phyloP scores from a whole-genome alignment of 2,888 invertebrate genomes.

The Drosophila anomelani region DNA sequence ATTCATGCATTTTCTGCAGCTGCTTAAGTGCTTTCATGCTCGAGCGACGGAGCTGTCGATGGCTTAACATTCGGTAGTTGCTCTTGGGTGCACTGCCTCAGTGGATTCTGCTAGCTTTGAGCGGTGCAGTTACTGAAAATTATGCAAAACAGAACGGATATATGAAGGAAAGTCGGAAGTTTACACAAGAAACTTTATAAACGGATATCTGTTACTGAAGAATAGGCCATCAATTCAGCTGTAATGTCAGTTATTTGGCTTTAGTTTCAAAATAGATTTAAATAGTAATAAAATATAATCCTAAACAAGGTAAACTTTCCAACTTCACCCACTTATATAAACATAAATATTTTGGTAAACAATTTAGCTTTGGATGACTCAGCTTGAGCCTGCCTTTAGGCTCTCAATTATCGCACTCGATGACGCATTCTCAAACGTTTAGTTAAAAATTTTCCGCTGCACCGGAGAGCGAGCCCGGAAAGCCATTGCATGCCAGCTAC shows the following conservation, averaged over 20 bases:
- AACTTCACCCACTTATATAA: too few relatives aligned
- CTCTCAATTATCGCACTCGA: constrained; percentile 38
- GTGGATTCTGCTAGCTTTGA: neutral
- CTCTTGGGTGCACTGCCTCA: constrained; percentile 24
- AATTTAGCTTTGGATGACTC: constrained; percentile 1
- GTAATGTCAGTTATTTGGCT: neutral
- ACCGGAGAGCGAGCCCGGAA: constrained; percentile 32
- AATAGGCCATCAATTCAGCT: neutral
- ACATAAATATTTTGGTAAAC: neutral
- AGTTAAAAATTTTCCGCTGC: constrained; percentile 57
- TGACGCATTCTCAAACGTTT: constrained; percentile 39
- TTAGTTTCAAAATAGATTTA: neutral
- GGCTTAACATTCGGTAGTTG: constrained; percentile 26
- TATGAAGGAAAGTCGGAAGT: neutral
- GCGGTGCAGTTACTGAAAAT: neutral
- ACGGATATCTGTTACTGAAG: neutral
- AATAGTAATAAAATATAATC: neutral
- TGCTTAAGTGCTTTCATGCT: constrained; percentile 45
- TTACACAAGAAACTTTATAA: accelerated
- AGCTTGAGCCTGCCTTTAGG: constrained; percentile 34
- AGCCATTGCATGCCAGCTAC: constrained; percentile 50
- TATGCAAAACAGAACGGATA: constrained; percentile 5
- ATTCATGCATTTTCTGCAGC: constrained; percentile 43
- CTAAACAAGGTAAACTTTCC: neutral
- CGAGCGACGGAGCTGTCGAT: constrained; percentile 28